Evolutionary conservation across 1,140 invertebrate species (phyloP), one percentile per base, ranked within the genome.

Genomic region (Nephila pilipes): DNA sequence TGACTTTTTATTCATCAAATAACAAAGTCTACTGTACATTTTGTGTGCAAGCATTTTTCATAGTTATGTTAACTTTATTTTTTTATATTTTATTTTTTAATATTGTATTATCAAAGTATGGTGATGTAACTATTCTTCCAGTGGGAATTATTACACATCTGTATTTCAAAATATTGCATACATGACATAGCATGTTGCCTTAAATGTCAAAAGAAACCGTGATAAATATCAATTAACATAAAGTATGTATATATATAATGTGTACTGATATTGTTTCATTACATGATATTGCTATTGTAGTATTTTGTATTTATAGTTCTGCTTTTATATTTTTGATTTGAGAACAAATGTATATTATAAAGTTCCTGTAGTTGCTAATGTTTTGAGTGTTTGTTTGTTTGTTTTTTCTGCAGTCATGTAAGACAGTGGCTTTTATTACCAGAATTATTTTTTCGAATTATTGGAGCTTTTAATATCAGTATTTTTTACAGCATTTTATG

Each of bases 401-500:
- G 0, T n/a, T n/a, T 65, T 65, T 25, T 65, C 63, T 65, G 63
- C 63, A 29, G 22, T n/a, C 63, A 65, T 65, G n/a, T 65, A n/a
- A 75, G 69, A 29, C 69, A 36, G 5, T 36, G 16, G 32, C 18
- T 5, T 25, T 29, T 75, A 29, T 46, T 75, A 75, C 29, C 25
- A 75, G 29, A 36, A 32, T 75, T 32, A 75, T 75, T 75, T 32
- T 32, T 18, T 12, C 16, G 69, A 32, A 75, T 14, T 65, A 10
- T 46, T 29, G 2, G 29, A 75, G 69, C 69, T 75, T 75, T 20
- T 75, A 32, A 75, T 32, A 75, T 75, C 69, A 75, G 69, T 75
- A 75, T 75, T 75, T 75, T 65, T 75, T 36, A 36, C 18, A 75
- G 69, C 69, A 75, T 75, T 75, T 75, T 75, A 75, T 36, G 69